Evolutionary conservation across 2,797 vertebrate species (phyloP), one percentile per base, ranked within the genome.

Genomic region (Esox masquinongy): DNA sequence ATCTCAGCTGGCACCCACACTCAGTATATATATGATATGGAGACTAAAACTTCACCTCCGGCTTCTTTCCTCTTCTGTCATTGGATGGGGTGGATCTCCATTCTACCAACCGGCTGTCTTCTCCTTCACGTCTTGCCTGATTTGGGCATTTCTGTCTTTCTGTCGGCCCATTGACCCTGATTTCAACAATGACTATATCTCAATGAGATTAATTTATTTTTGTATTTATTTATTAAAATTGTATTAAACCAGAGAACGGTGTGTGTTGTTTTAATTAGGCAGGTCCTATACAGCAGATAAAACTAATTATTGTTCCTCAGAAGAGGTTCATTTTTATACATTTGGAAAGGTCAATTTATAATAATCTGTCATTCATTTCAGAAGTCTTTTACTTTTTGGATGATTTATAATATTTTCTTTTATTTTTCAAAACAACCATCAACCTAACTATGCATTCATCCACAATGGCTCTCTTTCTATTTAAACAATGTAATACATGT

Each of bases 151-250:
- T 68, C 71, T 77, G 77, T 86, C 82, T 79, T 76, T 84, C 16
- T 39, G 78, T 77, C 83, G 77, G 82, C 74, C 80, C 80, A 81
- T 67, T 89, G 89, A 90, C 87, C 88, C 89, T 88, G 84, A 89
- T 86, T 88, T 80, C 85, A 90, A 88, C 86, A 73, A 89, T 84
- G 87, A 90, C 88, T 86, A 77, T 66, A 70, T 82, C 84, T 86
- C 77, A 79, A 77, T 73, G 82, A 83, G 78, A 80, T 92, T 87
- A 89, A 93, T 88, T 88, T 93, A 93, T 94, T 93, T 94, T 93
- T 94, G 84, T 93, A 93, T 94, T 94, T 94, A 94, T 94, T 94
- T 95, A 95, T 93, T 94, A 94, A 95, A 95, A 91, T 9, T 59
- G 2, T 64, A 86, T 86, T 91, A 83, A 91, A 91, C 85, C 75